Base-by-base conservation (phyloP, 2,113 vertebrate genomes). In the Hippoglossus stenolepis region DNA sequence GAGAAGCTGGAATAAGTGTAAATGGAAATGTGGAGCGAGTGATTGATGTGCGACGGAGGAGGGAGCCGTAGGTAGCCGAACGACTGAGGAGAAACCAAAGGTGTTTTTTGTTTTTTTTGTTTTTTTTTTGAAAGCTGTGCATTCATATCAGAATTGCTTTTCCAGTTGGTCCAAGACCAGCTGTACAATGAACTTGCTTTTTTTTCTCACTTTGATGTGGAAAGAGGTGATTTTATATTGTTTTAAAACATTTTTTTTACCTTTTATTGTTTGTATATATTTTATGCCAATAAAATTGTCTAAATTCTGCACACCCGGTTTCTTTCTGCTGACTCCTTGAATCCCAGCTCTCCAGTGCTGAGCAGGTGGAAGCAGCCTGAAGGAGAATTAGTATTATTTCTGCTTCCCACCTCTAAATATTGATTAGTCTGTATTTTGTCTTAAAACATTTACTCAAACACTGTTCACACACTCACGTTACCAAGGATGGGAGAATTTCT, bases 261-360 rank as follows among this genome's bases (percentile, higher is more conserved):
- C 59, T 65, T 51, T 65, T 65, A 63, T 20, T 17, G 17, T 75
- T 75, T 87, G 73, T 90, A 87, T 69, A 80, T 93, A 86, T 90
- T 89, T 89, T 88, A 80, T 74, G 26, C 28, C 43, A 92, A 92
- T 93, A 92, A 93, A 93, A 83, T 59, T 28, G 23, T 85, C 24
- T 58, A 73, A 35, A 75, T 87, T 78, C 75, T 73, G 2, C 23
- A 45, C 3, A 17, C 3, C 2, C 7, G 2, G 12, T 60, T 54
- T 31, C 31, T 31, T 31, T 31, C 31, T 31, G 31, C 31, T 31
- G 31, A 31, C 31, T 31, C 31, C 31, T 31, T 31, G 31, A 31
- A 31, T 31, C 31, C 31, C 31, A 5, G 1, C 3, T 28, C 28
- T 5, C 2, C 28, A 28, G 28, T 28, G 28, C 28, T 28, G 28